Evolutionary conservation across 2,113 vertebrate species (phyloP).

Genomic region (Panthera uncia): DNA sequence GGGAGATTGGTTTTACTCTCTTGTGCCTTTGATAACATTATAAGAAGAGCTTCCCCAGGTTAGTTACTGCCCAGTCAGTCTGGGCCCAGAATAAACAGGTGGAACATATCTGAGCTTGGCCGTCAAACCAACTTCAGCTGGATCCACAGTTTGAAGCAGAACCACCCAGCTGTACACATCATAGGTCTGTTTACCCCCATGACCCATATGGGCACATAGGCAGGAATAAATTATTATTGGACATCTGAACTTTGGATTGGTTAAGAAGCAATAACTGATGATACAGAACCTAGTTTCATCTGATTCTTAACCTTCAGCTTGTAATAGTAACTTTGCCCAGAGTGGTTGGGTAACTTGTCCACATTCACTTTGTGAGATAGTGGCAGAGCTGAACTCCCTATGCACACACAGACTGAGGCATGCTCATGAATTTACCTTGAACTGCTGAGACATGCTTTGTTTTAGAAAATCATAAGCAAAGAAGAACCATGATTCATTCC

Average conservation of each 20-base stretch:
- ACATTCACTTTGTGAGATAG: background rate
- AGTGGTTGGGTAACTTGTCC: background rate
- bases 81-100: background rate
- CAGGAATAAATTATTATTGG: background rate
- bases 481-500: background rate
- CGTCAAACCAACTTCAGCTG: background rate
- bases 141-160: background rate
- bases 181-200: background rate
- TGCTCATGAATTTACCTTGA: background rate
- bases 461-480: background rate
- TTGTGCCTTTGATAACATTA: background rate
- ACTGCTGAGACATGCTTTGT: background rate
- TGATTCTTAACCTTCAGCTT: background rate
- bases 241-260: background rate
- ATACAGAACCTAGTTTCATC: background rate
- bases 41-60: background rate
- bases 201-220: background rate
- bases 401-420: background rate
- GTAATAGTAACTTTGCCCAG: background rate
- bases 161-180: background rate
- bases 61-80: background rate
- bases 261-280: background rate
- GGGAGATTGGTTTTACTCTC: background rate
- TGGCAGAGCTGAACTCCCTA: background rate
- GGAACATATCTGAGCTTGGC: background rate